A percentile compares a stretch with the other conserved stretches of the same genome.
phyloP scores from a whole-genome alignment of 2,888 invertebrate genomes.

The Epicampocera succincta region DNA sequence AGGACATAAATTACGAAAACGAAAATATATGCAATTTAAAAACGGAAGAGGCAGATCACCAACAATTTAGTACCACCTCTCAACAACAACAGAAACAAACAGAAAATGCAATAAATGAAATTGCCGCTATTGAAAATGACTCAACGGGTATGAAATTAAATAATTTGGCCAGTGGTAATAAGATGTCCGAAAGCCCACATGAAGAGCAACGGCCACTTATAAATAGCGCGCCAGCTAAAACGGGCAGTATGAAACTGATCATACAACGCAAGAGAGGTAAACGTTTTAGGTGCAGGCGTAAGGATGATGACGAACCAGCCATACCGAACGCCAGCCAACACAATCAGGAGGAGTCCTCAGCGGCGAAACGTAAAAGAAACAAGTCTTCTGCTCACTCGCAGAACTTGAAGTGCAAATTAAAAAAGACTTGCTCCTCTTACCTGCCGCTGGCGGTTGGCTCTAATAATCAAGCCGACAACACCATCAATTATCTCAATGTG shows the following conservation, averaged over 20 bases:
- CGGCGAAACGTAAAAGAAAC: slow-evolving; percentile 49
- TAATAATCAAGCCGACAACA: no score
- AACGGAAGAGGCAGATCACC: slow-evolving; percentile 56
- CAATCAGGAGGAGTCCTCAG: slow-evolving; percentile 5
- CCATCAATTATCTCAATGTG: no score
- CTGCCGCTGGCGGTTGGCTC: no score
- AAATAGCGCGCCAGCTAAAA: slow-evolving; percentile 36
- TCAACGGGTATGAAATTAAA: slow-evolving; percentile 18
- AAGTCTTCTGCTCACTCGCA: neutral
- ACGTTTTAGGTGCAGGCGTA: slow-evolving; percentile 57
- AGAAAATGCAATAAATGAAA: slow-evolving; percentile 5
- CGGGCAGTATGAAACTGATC: slow-evolving; percentile 62
- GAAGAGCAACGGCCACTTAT: neutral
- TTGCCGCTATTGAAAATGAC: slow-evolving; percentile 7
- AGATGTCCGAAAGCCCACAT: neutral
- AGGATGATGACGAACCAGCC: slow-evolving; percentile 22
- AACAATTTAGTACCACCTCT: slow-evolving; percentile 51
- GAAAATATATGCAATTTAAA: slow-evolving; percentile 4
- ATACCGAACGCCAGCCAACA: neutral
- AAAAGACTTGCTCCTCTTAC: no score
- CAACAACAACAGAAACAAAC: neutral
- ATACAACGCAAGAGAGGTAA: slow-evolving; percentile 62
- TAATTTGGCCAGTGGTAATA: neutral
- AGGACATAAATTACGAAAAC: slow-evolving; percentile 17
- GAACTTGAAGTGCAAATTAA: no score